Percentiles rank a stretch among this genome's conserved stretches.
Conservation (phyloP, 2,797 vertebrate species). For the Acanthopagrus latus region DNA sequence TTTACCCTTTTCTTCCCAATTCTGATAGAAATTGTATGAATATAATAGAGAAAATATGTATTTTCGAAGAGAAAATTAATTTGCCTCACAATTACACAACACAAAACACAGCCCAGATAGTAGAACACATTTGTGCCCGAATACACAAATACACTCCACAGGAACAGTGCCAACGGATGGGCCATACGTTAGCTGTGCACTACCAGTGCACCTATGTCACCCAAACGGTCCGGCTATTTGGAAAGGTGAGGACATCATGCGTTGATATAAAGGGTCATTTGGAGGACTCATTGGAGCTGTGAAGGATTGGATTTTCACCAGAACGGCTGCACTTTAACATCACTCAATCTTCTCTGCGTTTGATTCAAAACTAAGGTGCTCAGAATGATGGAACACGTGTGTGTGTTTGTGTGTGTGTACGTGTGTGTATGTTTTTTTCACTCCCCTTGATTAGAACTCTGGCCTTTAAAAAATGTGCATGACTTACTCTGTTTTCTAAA, state of each 20-base stretch:
- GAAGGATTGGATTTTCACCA: conserved; percentile 90
- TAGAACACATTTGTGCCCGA: not conserved
- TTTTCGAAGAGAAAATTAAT: conserved; percentile 1
- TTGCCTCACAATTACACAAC: not conserved
- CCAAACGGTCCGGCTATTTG: conserved; percentile 82
- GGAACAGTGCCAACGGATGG: conserved; percentile 79
- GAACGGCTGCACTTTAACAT: conserved; percentile 87
- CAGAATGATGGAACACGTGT: conserved; percentile 51
- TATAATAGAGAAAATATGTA: not conserved
- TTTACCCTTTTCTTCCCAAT: not conserved
- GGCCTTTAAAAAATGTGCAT: conserved; percentile 52
- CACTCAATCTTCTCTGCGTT: conserved; percentile 50
- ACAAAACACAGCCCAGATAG: not conserved
- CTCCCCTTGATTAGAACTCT: conserved; percentile 52
- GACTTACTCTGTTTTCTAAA: conserved; percentile 57
- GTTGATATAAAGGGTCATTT: conserved; percentile 89
- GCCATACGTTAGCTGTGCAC: conserved; percentile 84
- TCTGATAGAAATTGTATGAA: not conserved
- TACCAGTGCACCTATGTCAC: conserved; percentile 84
- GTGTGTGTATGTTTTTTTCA: conserved; percentile 14
- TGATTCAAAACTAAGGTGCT: conserved; percentile 74
- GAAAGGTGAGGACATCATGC: conserved; percentile 84
- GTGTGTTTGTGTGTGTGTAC: too few species aligned
- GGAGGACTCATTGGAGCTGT: conserved; percentile 87
- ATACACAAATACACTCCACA: conserved; percentile 32